These are phyloP conservation scores for Gallinago undulata DNA, from an alignment of 2,113 vertebrate genomes.

Conservation along the genomic window DNA sequence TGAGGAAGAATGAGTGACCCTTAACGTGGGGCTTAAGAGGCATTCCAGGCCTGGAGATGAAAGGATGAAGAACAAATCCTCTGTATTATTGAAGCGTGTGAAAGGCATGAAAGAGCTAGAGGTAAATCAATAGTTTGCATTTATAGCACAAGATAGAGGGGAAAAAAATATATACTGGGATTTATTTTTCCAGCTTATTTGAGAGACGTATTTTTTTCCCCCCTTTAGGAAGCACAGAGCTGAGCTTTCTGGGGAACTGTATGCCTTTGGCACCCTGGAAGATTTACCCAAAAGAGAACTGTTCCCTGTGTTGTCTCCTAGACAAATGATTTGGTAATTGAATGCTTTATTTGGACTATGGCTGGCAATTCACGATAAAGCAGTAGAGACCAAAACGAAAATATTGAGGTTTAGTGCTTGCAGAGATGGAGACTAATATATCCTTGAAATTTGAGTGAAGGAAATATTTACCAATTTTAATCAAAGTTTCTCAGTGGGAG, in stretches of 20 bases:
- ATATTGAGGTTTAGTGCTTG: not conserved
- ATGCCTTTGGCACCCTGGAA: not conserved
- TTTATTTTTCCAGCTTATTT: constrained; percentile 59
- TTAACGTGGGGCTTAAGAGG: not conserved
- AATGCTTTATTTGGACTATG: not conserved
- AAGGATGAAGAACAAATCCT: constrained; percentile 66
- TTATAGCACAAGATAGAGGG: constrained; percentile 18
- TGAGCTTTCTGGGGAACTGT: not conserved
- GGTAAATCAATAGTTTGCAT: constrained; percentile 69
- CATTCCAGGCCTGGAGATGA: constrained; percentile 44
- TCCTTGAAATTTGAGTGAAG: not conserved
- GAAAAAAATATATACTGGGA: constrained; percentile 18
- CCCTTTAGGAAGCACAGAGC: not conserved
- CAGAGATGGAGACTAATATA: not conserved
- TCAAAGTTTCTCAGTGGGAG: not conserved
- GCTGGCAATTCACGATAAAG: not conserved
- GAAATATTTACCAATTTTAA: not conserved
- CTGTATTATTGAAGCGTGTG: constrained; percentile 56
- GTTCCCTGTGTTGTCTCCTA: not conserved
- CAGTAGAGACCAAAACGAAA: not conserved
- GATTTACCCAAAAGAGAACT: not conserved
- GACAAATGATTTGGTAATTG: not conserved
- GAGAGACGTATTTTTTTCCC: not conserved
- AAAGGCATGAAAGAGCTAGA: constrained; percentile 51
- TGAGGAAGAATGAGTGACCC: not conserved